These are phyloP conservation scores for Morinoia aosen DNA, from an alignment of 2,888 invertebrate species.

Conservation along the genomic window DNA sequence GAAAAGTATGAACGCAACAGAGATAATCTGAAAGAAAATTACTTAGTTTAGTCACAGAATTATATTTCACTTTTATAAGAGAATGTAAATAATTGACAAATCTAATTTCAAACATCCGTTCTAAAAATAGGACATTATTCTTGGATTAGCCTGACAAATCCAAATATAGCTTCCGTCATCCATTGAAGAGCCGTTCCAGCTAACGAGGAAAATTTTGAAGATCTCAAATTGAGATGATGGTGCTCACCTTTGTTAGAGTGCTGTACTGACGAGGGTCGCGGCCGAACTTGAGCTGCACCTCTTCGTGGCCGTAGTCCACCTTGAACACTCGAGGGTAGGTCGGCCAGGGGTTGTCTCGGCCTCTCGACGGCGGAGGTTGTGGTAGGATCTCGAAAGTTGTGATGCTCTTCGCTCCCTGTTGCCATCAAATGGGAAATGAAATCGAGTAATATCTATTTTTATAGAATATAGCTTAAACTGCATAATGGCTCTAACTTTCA, in stretches of 20 bases:
- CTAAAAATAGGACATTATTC: no score
- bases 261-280: conserved; percentile 94
- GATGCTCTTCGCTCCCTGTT: conserved; percentile 90
- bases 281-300: conserved; percentile 91
- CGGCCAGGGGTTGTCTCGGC: conserved; percentile 97
- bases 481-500: neutral
- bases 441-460: conserved; percentile 49
- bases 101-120: no score
- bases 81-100: no score
- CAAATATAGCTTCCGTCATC: neutral
- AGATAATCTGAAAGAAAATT: no score
- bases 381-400: conserved; percentile 98
- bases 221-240: neutral
- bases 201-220: neutral
- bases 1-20: no score
- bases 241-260: conserved; percentile 81
- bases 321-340: conserved; percentile 95
- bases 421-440: conserved; percentile 52
- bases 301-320: conserved; percentile 98
- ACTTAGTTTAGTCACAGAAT: no score
- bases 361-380: conserved; percentile 85
- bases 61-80: no score
- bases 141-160: neutral
- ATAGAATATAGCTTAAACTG: neutral
- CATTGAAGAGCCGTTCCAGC: neutral